phyloP scores from a whole-genome alignment of 2,113 vertebrate genomes.

The Tetraodon nigroviridis region DNA sequence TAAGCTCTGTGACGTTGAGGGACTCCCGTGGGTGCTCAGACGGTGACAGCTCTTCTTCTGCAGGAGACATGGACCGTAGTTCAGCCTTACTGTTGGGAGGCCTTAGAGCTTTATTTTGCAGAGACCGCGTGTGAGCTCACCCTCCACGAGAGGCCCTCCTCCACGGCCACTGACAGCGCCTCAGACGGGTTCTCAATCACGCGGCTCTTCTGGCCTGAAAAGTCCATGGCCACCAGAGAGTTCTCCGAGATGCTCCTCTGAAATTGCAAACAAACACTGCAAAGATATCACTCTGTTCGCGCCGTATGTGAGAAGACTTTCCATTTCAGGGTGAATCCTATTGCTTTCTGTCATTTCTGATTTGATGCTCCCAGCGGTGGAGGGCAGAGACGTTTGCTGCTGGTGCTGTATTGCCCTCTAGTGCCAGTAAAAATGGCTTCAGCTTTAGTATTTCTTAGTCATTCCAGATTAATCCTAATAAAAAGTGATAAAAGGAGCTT shows the following conservation, averaged over 20 bases:
- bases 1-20: slow-evolving; percentile 78
- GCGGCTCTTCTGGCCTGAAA: slow-evolving; percentile 90
- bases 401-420: slow-evolving; percentile 62
- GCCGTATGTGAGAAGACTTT: neutral
- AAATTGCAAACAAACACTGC: slow-evolving; percentile 28
- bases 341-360: neutral
- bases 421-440: slow-evolving; percentile 47
- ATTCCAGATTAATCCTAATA: slow-evolving; percentile 35
- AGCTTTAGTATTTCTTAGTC: slow-evolving; percentile 40
- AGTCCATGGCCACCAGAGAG: slow-evolving; percentile 98
- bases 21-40: slow-evolving; percentile 83
- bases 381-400: neutral
- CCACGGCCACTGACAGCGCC: slow-evolving; percentile 89
- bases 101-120: neutral
- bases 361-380: slow-evolving; percentile 5
- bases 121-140: slow-evolving; percentile 65
- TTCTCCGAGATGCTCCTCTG: slow-evolving; percentile 98
- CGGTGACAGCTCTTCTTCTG: slow-evolving; percentile 93
- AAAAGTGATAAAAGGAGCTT: slow-evolving; percentile 40
- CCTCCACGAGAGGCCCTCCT: slow-evolving; percentile 95
- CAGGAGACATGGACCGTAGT: slow-evolving; percentile 16
- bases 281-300: too few species aligned
- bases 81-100: neutral
- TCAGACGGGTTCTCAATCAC: slow-evolving; percentile 96
- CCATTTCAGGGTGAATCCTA: too few species aligned